These are phyloP conservation scores for Eupithecia exiguata DNA, from an alignment of 2,888 invertebrate species.

Conservation along the genomic window DNA sequence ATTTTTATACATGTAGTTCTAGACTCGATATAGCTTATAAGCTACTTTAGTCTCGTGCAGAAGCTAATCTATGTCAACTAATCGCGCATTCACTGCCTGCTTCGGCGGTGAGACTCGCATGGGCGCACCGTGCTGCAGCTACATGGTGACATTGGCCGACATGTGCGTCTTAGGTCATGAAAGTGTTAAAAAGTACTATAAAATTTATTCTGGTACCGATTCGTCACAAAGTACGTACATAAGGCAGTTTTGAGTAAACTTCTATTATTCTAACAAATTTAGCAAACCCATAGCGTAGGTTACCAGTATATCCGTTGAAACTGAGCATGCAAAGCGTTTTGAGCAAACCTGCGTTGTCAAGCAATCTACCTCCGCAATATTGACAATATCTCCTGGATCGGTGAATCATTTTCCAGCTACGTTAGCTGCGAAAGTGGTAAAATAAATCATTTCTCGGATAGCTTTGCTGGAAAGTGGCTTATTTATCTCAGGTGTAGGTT, in stretches of 20 bases:
- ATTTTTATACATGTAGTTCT: no score
- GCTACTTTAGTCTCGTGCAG: no score
- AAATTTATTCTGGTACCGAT: not conserved
- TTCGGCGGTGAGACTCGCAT: no score
- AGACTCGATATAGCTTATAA: no score
- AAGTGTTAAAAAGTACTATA: no score
- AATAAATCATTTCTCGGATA: not conserved
- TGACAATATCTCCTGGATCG: conserved; percentile 10
- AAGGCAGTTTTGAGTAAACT: not conserved
- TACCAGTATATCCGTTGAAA: not conserved
- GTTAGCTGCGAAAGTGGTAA: conserved; percentile 3
- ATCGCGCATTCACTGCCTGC: no score
- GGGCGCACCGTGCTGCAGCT: no score
- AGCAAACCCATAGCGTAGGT: not conserved
- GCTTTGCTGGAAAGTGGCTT: conserved; percentile 1
- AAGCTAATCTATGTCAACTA: no score
- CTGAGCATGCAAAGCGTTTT: not conserved
- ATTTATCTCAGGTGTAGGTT: not conserved
- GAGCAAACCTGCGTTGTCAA: not conserved
- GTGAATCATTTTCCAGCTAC: not conserved
- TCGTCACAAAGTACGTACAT: not conserved
- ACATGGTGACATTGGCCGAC: no score
- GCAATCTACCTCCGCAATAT: not conserved
- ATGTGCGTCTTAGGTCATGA: no score
- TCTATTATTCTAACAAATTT: not conserved